phyloP scores from a whole-genome alignment of 2,888 invertebrate species.

The Sphecodes monilicornis region DNA sequence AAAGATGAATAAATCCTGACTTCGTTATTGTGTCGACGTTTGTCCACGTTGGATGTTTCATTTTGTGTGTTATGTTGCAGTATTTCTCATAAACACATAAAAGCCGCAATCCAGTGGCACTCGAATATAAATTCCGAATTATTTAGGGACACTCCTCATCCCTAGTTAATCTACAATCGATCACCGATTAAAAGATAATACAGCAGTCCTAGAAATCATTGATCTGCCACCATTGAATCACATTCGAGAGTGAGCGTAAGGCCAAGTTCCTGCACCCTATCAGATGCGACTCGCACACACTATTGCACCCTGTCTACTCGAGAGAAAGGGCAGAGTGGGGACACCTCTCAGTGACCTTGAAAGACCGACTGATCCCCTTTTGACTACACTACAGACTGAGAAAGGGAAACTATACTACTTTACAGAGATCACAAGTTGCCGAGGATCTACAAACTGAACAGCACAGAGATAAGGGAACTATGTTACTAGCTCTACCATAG shows the following conservation, averaged over 20 bases:
- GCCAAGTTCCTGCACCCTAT: conserved; percentile 4
- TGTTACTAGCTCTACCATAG: too few species aligned
- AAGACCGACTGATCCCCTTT: not conserved
- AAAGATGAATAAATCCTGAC: too few species aligned
- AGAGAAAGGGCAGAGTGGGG: not conserved
- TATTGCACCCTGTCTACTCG: not conserved
- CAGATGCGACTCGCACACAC: not conserved
- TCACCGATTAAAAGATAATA: not conserved
- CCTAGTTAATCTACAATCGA: not conserved
- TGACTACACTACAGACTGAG: not conserved
- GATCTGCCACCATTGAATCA: not conserved
- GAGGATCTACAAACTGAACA: not conserved
- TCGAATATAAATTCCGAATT: too few species aligned
- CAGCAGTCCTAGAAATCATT: not conserved
- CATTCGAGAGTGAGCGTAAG: not conserved
- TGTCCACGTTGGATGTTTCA: too few species aligned
- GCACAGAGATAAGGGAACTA: not conserved
- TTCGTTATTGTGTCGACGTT: too few species aligned
- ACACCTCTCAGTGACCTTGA: not conserved
- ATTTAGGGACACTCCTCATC: not conserved
- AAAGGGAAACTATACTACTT: not conserved
- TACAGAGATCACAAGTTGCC: not conserved
- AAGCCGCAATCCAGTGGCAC: too few species aligned
- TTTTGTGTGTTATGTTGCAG: too few species aligned
- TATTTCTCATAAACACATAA: too few species aligned